Conservation (phyloP, 2,888 invertebrate genomes). For the Nemotelus pantherinus region DNA sequence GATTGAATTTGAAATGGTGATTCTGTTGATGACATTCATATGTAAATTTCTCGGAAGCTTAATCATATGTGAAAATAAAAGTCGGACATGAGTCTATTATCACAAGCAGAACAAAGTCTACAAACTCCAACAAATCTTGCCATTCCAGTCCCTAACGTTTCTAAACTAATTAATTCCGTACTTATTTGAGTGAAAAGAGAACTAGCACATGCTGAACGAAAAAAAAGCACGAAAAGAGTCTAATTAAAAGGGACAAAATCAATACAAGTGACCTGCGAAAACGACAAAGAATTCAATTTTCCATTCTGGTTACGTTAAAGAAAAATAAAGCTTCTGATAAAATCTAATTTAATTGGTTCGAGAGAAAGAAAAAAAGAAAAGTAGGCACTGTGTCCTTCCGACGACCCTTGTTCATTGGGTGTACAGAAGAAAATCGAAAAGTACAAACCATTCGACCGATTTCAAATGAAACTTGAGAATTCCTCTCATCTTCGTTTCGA, state of each 20-base stretch:
- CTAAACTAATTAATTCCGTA: slow-evolving; percentile 16
- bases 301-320: slow-evolving; percentile 33
- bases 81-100: no score
- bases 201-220: background rate
- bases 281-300: slow-evolving; percentile 33
- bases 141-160: background rate
- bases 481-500: slow-evolving; percentile 38
- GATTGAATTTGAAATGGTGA: slow-evolving; percentile 29
- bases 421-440: slow-evolving; percentile 2
- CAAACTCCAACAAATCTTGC: no score
- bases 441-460: slow-evolving; percentile 10
- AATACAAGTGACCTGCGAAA: slow-evolving; percentile 28
- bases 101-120: no score
- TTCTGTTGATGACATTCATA: no score
- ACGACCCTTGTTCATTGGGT: slow-evolving; percentile 1
- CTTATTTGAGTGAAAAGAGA: background rate
- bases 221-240: background rate
- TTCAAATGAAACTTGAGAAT: slow-evolving; percentile 38
- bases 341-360: slow-evolving; percentile 46
- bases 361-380: background rate
- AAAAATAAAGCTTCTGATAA: slow-evolving; percentile 23
- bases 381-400: slow-evolving; percentile 5
- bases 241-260: slow-evolving; percentile 41
- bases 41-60: no score
- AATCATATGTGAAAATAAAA: no score